Percentiles rank a stretch among this genome's conserved stretches.
Conservation (phyloP, 2,113 vertebrate genomes). For the Oceanodroma tethys region DNA sequence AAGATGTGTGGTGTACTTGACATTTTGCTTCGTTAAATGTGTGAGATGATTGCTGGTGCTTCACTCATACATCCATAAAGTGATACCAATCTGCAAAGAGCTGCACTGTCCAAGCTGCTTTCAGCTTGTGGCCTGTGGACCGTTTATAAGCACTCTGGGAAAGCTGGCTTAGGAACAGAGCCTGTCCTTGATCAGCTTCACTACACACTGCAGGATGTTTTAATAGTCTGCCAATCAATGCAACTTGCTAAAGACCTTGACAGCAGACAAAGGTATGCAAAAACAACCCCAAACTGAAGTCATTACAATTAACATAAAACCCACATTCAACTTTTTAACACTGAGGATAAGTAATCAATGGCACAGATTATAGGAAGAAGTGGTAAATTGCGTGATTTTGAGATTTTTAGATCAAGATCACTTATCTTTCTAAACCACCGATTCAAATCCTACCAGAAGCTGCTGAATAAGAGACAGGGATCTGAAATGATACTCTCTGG, state of each 20-base stretch:
- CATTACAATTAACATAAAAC: background rate
- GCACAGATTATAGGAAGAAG: background rate
- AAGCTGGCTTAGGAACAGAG: background rate
- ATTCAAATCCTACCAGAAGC: background rate
- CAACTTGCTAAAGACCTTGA: background rate
- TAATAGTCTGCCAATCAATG: background rate
- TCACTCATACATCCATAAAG: no score
- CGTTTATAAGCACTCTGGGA: background rate
- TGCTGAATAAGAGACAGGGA: background rate
- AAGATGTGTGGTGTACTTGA: no score
- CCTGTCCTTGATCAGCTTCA: accelerated
- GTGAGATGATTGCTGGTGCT: background rate
- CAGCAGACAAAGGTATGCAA: background rate
- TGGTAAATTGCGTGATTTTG: background rate
- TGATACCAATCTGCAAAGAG: background rate
- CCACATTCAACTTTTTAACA: background rate
- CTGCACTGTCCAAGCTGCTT: background rate
- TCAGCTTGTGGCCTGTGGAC: background rate
- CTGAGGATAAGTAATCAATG: background rate
- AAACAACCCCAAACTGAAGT: background rate
- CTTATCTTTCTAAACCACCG: background rate
- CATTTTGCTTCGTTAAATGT: background rate
- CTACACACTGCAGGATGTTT: background rate
- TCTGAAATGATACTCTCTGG: no score
- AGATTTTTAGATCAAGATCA: background rate